Base-by-base conservation (phyloP, 1,140 invertebrate genomes). In the Drosophila kanapiae region DNA sequence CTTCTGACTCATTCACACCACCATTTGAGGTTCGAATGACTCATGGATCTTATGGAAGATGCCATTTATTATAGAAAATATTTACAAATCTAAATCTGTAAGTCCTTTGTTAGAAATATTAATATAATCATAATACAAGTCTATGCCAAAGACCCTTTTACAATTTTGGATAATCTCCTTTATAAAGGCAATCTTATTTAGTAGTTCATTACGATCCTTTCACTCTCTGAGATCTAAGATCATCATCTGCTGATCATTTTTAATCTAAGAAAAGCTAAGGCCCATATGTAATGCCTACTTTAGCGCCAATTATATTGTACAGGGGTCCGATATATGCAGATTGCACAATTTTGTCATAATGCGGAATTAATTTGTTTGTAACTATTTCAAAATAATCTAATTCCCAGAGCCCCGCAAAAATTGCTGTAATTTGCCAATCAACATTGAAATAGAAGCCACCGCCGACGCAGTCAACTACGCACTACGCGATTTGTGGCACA, bases 341-440 rank as follows among this genome's bases (percentile, higher is more conserved):
- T 42, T 68, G 38, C 43, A 72, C 43, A 72, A 69, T 45, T 65
- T 23, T 10, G 45, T 13, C 54, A 37, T 72, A 69, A 79, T 85
- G 23, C 45, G 72, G 74, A 88, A 90, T 88, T 88, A 84, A 88
- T 88, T 88, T 88, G 85, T 84, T 82, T 79, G 75, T 86, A 85
- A 85, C 82, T 86, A 88, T 81, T 84, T 81, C 54, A 56, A 88
- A 88, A 88, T 88, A 88, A 88, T 88, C 85, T 84, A 88, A 88
- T 88, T 81, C 81, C 64, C 64, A 78, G 58, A 56, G 35, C n/a
- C 29, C 16, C 18, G n/a, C 47, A 67, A 58, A 88, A 90, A 88
- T 88, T 90, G 85, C 74, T 47, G 85, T 88, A 88, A 88, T 88
- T 88, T 88, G 84, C 84, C 84, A 88, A 88, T 88, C 84, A 88